Evolutionary conservation across 2,113 vertebrate species (phyloP).

Genomic region (Neogale vison): DNA sequence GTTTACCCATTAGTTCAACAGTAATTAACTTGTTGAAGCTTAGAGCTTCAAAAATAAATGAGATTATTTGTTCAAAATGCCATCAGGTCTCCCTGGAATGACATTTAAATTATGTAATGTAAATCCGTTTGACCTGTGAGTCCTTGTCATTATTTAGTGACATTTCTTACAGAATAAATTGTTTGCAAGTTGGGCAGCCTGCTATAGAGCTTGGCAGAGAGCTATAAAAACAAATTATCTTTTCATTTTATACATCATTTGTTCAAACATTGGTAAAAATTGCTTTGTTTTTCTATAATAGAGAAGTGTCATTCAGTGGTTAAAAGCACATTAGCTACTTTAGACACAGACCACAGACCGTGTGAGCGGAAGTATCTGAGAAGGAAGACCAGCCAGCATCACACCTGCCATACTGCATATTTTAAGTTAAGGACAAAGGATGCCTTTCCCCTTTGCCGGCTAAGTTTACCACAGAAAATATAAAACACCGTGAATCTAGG

Average conservation of each 20-base stretch:
- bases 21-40: slow-evolving; percentile 83
- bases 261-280: slow-evolving; percentile 82
- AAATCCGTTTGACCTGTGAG: slow-evolving; percentile 86
- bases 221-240: slow-evolving; percentile 86
- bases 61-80: slow-evolving; percentile 89
- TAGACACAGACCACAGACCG: slow-evolving; percentile 57
- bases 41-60: slow-evolving; percentile 85
- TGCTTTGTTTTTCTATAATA: slow-evolving; percentile 77
- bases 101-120: slow-evolving; percentile 90
- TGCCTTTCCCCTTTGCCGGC: neutral
- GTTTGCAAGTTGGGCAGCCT: slow-evolving; percentile 79
- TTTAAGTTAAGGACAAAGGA: slow-evolving; percentile 38
- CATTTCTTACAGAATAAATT: slow-evolving; percentile 82
- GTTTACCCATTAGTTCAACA: slow-evolving; percentile 81
- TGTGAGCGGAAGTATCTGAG: neutral
- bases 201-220: slow-evolving; percentile 79
- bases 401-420: neutral
- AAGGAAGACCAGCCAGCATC: neutral
- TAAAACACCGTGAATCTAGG: neutral
- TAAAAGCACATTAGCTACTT: slow-evolving; percentile 67
- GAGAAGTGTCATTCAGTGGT: slow-evolving; percentile 76
- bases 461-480: neutral
- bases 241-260: slow-evolving; percentile 86
- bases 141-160: slow-evolving; percentile 86
- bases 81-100: slow-evolving; percentile 85